Percentiles rank a stretch among this genome's conserved stretches.
Conservation (phyloP, 2,888 invertebrate genomes). For the Brachylomia viminalis region DNA sequence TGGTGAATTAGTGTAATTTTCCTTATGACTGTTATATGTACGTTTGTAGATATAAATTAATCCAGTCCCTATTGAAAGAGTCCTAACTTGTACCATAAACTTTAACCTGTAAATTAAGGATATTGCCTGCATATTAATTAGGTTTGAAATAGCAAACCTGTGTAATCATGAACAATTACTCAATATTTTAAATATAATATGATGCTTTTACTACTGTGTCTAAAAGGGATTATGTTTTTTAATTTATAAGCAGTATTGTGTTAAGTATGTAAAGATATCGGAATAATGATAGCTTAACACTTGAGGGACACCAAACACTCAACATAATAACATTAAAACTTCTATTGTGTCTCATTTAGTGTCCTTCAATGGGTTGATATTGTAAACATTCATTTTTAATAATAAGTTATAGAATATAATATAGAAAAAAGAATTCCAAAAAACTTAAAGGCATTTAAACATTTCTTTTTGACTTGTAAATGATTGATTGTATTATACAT, state of each 20-base stretch:
- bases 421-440: slow-evolving; percentile 61
- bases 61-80: slow-evolving; percentile 43
- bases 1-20: slow-evolving; percentile 70
- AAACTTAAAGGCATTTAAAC: slow-evolving; percentile 64
- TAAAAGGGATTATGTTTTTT: slow-evolving; percentile 48
- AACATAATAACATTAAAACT: too few species aligned
- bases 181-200: slow-evolving; percentile 43
- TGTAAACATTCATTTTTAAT: slow-evolving; percentile 47
- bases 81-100: slow-evolving; percentile 30
- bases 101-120: slow-evolving; percentile 35
- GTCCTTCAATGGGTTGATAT: too few species aligned
- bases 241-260: slow-evolving; percentile 66
- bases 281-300: slow-evolving; percentile 59
- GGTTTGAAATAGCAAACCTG: slow-evolving; percentile 22
- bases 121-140: slow-evolving; percentile 13
- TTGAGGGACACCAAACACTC: too few species aligned
- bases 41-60: slow-evolving; percentile 53
- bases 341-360: too few species aligned
- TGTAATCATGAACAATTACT: slow-evolving; percentile 57
- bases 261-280: slow-evolving; percentile 52
- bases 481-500: slow-evolving; percentile 67
- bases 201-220: slow-evolving; percentile 40
- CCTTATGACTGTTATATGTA: slow-evolving; percentile 72
- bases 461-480: slow-evolving; percentile 66
- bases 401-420: slow-evolving; percentile 51